phyloP scores from a whole-genome alignment of 1,140 invertebrate species.

The Trachymyrmex cornetzi region DNA sequence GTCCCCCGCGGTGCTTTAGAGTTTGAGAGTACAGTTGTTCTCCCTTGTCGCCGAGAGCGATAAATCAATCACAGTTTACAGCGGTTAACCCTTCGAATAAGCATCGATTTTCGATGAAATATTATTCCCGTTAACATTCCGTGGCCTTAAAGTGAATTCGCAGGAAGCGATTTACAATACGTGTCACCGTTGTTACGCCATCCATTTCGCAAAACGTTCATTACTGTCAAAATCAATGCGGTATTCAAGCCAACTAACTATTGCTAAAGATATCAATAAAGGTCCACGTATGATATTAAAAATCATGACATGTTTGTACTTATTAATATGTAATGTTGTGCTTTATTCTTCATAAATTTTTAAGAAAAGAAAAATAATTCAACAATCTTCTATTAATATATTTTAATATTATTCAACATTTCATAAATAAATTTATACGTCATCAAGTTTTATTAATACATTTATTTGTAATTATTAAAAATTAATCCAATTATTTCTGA shows the following conservation, averaged over 20 bases:
- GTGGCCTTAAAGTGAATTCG: conserved; percentile 54
- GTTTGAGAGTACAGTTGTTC: conserved; percentile 33
- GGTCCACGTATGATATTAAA: background rate
- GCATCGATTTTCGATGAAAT: conserved; percentile 64
- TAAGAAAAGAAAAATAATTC: background rate
- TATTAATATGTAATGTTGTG: background rate
- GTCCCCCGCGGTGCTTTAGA: conserved; percentile 33
- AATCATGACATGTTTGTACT: background rate
- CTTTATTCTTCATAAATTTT: conserved; percentile 8
- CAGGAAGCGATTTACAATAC: conserved; percentile 51
- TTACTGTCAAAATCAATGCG: conserved; percentile 48
- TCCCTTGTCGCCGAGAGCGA: conserved; percentile 39
- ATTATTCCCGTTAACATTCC: conserved; percentile 59
- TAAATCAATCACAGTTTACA: conserved; percentile 62
- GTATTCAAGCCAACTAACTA: conserved; percentile 16
- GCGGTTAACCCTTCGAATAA: conserved; percentile 53
- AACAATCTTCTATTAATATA: background rate
- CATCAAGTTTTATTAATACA: background rate
- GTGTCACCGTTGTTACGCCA: conserved; percentile 49
- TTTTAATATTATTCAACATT: background rate
- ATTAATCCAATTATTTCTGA: background rate
- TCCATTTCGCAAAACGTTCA: conserved; percentile 48
- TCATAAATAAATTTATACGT: background rate
- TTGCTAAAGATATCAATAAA: conserved; percentile 21
- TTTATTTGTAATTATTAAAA: background rate